Conservation (phyloP, 2,888 invertebrate genomes). For the Amblyjoppa proteus region DNA sequence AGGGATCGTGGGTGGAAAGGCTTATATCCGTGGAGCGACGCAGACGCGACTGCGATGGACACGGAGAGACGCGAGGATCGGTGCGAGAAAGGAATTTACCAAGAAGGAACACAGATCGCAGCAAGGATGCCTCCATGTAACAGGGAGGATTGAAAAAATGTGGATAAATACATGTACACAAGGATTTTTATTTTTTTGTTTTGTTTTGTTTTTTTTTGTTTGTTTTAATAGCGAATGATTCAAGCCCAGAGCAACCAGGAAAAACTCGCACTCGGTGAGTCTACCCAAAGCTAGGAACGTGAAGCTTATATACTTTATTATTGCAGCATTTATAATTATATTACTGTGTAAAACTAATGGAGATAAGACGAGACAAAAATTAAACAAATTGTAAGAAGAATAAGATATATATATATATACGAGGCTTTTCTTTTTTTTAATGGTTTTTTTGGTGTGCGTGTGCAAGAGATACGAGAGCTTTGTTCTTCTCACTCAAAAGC, state of each 20-base stretch:
- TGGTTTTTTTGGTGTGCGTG: conserved; percentile 47
- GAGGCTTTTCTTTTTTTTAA: conserved; percentile 9
- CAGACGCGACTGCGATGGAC: conserved; percentile 55
- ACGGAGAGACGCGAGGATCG: conserved; percentile 40
- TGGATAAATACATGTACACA: conserved; percentile 65
- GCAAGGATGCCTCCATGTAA: conserved; percentile 37
- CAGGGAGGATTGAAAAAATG: conserved; percentile 42
- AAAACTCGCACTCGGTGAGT: conserved; percentile 66
- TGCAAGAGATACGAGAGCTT: conserved; percentile 60
- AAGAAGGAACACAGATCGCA: conserved; percentile 40
- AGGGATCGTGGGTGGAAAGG: conserved; percentile 61
- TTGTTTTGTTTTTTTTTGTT: conserved; percentile 31
- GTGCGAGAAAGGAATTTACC: conserved; percentile 31
- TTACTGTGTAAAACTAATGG: conserved; percentile 60
- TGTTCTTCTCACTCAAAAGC: conserved; percentile 46
- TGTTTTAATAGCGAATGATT: conserved; percentile 62
- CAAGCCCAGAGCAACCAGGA: conserved; percentile 70
- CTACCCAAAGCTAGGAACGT: conserved; percentile 68
- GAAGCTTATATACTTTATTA: conserved; percentile 58
- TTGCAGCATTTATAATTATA: conserved; percentile 62
- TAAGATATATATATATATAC: conserved; percentile 35
- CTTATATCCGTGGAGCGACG: conserved; percentile 53
- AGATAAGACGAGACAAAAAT: conserved; percentile 30
- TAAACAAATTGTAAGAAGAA: conserved; percentile 40
- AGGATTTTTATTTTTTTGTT: conserved; percentile 37